Percentiles rank a stretch among this genome's conserved stretches.
phyloP scores from a whole-genome alignment of 2,113 vertebrate species.

The Sus scrofa region DNA sequence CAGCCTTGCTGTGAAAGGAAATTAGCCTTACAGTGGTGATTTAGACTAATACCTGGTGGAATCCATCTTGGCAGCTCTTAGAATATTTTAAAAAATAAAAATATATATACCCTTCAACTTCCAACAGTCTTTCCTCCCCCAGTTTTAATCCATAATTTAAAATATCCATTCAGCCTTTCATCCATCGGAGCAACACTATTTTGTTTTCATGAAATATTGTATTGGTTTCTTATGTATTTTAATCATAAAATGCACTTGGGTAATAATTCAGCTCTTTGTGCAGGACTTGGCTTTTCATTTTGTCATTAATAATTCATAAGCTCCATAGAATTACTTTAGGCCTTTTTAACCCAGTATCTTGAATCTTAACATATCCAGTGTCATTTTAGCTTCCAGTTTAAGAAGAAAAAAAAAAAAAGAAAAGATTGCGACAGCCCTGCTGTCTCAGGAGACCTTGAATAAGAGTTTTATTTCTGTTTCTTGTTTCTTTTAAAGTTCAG shows the following conservation, averaged over 20 bases:
- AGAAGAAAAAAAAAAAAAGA: slow-evolving; percentile 11
- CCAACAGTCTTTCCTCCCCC: not conserved
- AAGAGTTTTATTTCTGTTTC: not conserved
- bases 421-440: not conserved
- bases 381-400: slow-evolving; percentile 61
- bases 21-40: slow-evolving; percentile 8
- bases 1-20: not conserved
- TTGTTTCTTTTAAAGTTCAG: slow-evolving; percentile 51
- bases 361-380: slow-evolving; percentile 63
- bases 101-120: not conserved
- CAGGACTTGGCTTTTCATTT: slow-evolving; percentile 61
- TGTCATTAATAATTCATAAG: slow-evolving; percentile 78
- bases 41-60: not conserved
- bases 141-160: slow-evolving; percentile 55
- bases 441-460: slow-evolving; percentile 39
- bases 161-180: slow-evolving; percentile 43
- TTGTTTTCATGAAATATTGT: slow-evolving; percentile 72
- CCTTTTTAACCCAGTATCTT: slow-evolving; percentile 70
- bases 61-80: slow-evolving; percentile 36
- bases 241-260: slow-evolving; percentile 61
- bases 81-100: not conserved
- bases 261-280: slow-evolving; percentile 71
- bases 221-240: slow-evolving; percentile 73
- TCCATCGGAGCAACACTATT: slow-evolving; percentile 29
- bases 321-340: slow-evolving; percentile 61